Evolutionary conservation across 2,113 vertebrate genomes (phyloP).

Genomic region (Rynchops niger): DNA sequence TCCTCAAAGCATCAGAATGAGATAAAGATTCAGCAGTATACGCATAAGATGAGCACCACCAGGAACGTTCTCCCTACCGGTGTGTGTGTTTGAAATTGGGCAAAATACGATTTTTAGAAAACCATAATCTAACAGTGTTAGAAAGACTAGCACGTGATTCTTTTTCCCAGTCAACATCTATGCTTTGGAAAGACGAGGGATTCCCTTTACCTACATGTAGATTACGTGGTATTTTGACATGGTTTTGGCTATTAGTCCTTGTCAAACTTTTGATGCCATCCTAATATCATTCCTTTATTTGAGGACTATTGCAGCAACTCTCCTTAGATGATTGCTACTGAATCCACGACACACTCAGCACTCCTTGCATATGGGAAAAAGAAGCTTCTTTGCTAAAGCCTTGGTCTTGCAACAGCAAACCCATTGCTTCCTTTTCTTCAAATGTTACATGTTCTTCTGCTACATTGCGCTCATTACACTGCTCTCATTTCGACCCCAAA

Average conservation of each 20-base stretch:
- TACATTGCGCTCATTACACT: background rate
- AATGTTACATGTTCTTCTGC: background rate
- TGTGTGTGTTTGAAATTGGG: background rate
- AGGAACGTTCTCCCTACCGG: accelerated
- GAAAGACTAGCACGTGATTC: background rate
- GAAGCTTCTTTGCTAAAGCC: background rate
- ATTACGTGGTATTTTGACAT: background rate
- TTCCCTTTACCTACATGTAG: background rate
- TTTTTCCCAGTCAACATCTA: background rate
- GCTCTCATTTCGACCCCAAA: background rate
- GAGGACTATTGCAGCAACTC: background rate
- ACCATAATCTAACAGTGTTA: background rate
- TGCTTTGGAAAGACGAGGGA: background rate
- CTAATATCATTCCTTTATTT: background rate
- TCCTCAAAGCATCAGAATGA: background rate
- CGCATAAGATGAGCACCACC: background rate
- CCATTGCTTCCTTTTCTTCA: background rate
- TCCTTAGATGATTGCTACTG: background rate
- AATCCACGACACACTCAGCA: background rate
- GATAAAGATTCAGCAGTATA: background rate
- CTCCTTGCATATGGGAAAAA: background rate
- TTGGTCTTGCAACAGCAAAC: background rate
- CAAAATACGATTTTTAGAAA: background rate
- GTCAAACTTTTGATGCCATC: background rate
- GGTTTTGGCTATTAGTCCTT: background rate